Conservation (phyloP, 2,113 vertebrate genomes). For the Oreochromis spilurus region DNA sequence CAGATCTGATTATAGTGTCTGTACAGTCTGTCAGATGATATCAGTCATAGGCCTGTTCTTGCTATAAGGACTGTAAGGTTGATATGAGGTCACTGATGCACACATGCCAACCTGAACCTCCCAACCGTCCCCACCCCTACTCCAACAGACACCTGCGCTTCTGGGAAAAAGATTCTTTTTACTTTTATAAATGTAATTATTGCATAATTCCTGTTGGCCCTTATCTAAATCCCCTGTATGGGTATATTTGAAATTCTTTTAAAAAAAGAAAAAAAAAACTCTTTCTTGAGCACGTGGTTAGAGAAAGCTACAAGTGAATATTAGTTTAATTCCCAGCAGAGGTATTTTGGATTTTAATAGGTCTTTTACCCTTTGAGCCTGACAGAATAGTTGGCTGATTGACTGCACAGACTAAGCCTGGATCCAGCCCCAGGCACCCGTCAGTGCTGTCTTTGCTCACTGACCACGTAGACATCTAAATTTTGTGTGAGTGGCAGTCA, state of each 20-base stretch:
- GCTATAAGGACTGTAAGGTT: not conserved
- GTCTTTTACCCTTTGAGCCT: slow-evolving; percentile 32
- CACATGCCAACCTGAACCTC: not conserved
- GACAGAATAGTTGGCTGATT: slow-evolving; percentile 9
- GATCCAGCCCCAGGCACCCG: slow-evolving; percentile 23
- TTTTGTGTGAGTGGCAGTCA: not conserved
- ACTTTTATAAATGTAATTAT: not conserved
- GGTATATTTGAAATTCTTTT: not conserved
- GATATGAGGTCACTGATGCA: not conserved
- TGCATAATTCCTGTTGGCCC: not conserved
- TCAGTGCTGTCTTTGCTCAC: slow-evolving; percentile 11
- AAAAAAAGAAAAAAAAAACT: not conserved
- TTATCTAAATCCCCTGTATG: not conserved
- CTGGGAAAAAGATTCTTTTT: not conserved
- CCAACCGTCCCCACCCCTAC: not conserved
- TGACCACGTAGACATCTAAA: slow-evolving; percentile 12
- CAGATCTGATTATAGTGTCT: not conserved
- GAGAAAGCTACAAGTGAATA: not conserved
- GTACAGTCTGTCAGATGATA: not conserved
- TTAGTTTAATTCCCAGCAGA: not conserved
- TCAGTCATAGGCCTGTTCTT: not conserved
- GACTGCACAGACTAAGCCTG: slow-evolving; percentile 12
- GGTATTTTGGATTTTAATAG: slow-evolving; percentile 11
- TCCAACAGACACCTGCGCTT: not conserved
- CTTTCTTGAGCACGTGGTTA: not conserved